phyloP scores from a whole-genome alignment of 2,888 invertebrate genomes.

The Corythucha ciliata region DNA sequence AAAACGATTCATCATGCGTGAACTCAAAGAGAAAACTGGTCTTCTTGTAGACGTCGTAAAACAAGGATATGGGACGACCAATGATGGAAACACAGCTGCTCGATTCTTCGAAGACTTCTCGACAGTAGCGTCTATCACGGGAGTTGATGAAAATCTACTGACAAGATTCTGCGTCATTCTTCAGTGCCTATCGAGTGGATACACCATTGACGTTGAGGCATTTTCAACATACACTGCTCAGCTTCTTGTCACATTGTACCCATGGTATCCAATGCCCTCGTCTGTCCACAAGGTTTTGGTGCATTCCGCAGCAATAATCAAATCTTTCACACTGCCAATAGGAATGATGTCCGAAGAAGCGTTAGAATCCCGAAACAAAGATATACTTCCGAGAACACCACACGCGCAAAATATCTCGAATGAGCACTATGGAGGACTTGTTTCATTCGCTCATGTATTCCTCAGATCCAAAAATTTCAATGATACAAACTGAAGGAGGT shows the following conservation, averaged over 20 bases:
- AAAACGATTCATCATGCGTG: neutral
- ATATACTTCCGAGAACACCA: constrained; percentile 1
- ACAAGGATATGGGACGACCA: constrained; percentile 21
- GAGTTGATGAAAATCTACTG: neutral
- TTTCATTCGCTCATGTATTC: neutral
- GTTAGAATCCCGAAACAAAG: constrained; percentile 17
- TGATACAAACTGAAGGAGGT: too few relatives aligned
- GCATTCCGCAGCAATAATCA: neutral
- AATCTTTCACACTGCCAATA: neutral
- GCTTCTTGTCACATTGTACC: neutral
- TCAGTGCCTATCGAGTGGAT: neutral
- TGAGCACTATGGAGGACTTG: neutral
- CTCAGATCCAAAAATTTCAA: constrained; percentile 5
- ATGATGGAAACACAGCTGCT: constrained; percentile 19
- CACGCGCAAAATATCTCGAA: constrained; percentile 10
- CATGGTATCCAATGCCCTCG: constrained; percentile 1
- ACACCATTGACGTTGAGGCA: neutral
- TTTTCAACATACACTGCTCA: neutral
- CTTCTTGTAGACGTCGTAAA: constrained; percentile 18
- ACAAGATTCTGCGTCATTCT: neutral
- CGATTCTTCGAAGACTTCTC: constrained; percentile 9
- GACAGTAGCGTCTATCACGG: constrained; percentile 10
- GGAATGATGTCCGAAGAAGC: constrained; percentile 22
- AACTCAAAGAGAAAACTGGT: constrained; percentile 12
- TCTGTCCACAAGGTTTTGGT: neutral